Percentiles rank a stretch among this genome's conserved stretches.
These are phyloP conservation scores for Xestia sexstrigata DNA, from an alignment of 2,888 invertebrate genomes.

Conservation along the genomic window DNA sequence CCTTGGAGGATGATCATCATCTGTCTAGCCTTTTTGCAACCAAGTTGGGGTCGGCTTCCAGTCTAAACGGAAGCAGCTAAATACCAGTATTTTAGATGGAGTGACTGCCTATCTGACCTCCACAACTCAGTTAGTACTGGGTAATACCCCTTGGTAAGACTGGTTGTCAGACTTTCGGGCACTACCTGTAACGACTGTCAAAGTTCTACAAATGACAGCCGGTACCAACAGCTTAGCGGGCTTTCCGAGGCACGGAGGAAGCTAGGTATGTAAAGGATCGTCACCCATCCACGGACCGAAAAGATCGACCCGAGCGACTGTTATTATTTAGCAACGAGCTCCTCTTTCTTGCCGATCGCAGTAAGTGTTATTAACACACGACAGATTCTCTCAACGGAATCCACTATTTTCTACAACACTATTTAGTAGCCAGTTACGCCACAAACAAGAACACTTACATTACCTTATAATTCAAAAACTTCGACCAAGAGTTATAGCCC, in stretches of 20 bases:
- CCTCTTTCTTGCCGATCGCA: neutral
- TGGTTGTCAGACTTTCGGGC: neutral
- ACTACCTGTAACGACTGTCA: neutral
- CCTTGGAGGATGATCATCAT: neutral
- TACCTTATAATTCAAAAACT: conserved; percentile 32
- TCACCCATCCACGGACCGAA: neutral
- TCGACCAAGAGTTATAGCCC: conserved; percentile 15
- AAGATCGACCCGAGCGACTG: neutral
- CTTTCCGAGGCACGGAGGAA: too few relatives aligned
- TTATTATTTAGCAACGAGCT: neutral
- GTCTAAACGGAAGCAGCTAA: too few relatives aligned
- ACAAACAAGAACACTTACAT: conserved; percentile 33
- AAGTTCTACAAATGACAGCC: neutral
- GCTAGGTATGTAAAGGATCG: neutral
- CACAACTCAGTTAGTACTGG: too few relatives aligned
- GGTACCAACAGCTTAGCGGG: too few relatives aligned
- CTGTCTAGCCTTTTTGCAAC: too few relatives aligned
- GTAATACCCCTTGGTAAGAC: neutral
- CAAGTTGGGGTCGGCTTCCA: too few relatives aligned
- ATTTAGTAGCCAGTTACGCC: neutral
- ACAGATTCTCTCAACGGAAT: neutral
- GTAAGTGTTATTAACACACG: neutral
- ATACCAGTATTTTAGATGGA: too few relatives aligned
- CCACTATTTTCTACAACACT: neutral
- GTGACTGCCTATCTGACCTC: too few relatives aligned